Percentiles rank a stretch among this genome's conserved stretches.
These are phyloP conservation scores for Chionoecetes opilio DNA, from an alignment of 1,140 invertebrate genomes.

Conservation along the genomic window DNA sequence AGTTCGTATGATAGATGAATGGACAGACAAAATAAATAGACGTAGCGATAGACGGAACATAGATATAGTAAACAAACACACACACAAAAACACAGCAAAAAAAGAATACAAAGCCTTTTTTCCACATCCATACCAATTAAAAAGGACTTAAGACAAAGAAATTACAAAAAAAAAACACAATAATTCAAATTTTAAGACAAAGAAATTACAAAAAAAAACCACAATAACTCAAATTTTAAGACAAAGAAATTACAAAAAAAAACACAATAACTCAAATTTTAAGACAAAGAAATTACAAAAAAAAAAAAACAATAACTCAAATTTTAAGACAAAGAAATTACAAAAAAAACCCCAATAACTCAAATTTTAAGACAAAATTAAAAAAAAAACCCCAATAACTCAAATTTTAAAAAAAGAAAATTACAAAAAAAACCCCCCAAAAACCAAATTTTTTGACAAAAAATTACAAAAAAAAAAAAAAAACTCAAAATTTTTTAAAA, in stretches of 20 bases:
- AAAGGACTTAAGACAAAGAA: neutral
- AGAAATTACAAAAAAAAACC: too few species aligned
- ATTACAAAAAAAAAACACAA: neutral
- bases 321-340: neutral
- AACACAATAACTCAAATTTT: too few species aligned
- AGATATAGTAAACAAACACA: neutral
- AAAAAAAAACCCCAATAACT: too few species aligned
- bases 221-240: too few species aligned
- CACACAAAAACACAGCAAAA: neutral
- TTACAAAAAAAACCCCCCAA: neutral
- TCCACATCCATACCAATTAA: neutral
- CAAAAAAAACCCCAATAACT: too few species aligned
- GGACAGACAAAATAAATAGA: neutral
- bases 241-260: too few species aligned
- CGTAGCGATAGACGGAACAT: neutral
- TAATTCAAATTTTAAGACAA: neutral
- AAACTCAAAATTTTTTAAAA: too few species aligned
- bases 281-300: neutral
- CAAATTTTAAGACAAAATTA: too few species aligned
- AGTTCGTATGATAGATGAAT: neutral
- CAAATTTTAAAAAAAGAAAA: neutral
- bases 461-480: too few species aligned
- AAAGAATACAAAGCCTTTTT: too few species aligned
- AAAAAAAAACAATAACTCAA: neutral
- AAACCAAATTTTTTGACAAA: neutral